Evolutionary conservation across 2,797 vertebrate genomes (phyloP).

Genomic region (Neostethus bicornis): DNA sequence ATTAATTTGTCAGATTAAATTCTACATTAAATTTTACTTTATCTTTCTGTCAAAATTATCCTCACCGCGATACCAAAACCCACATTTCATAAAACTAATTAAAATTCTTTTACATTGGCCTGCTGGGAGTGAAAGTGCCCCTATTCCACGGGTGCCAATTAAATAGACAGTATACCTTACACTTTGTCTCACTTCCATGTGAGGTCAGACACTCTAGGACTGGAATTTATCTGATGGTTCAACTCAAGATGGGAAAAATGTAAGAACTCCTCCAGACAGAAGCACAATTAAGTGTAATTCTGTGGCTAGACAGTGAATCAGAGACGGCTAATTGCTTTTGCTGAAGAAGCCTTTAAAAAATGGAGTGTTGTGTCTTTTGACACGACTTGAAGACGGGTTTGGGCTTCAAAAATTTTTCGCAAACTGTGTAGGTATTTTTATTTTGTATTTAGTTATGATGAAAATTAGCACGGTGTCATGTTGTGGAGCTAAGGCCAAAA

Average conservation of each 20-base stretch:
- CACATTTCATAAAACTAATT: conserved; percentile 73
- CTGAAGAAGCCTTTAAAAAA: conserved; percentile 61
- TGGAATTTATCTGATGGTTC: conserved; percentile 41
- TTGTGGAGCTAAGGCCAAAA: too few species aligned
- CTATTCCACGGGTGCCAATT: conserved; percentile 63
- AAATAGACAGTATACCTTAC: conserved; percentile 61
- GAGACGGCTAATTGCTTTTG: conserved; percentile 65
- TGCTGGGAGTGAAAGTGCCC: conserved; percentile 58
- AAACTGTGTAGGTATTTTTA: conserved; percentile 53
- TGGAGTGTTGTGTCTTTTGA: conserved; percentile 61
- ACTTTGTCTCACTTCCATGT: conserved; percentile 27
- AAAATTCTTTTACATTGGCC: conserved; percentile 74
- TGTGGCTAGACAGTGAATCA: conserved; percentile 64
- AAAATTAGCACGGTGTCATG: conserved; percentile 36
- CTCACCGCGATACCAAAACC: conserved; percentile 58
- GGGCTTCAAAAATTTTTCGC: conserved; percentile 42
- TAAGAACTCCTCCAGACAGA: conserved; percentile 53
- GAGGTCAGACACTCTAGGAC: conserved; percentile 46
- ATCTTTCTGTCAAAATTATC: conserved; percentile 65
- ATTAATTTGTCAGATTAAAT: conserved; percentile 44
- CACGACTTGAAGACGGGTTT: conserved; percentile 46
- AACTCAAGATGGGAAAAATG: conserved; percentile 26
- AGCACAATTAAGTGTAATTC: conserved; percentile 71
- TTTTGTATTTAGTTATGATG: conserved; percentile 41
- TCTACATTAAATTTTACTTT: conserved; percentile 58